phyloP scores from a whole-genome alignment of 2,888 invertebrate genomes.

The Coremacera marginata region DNA sequence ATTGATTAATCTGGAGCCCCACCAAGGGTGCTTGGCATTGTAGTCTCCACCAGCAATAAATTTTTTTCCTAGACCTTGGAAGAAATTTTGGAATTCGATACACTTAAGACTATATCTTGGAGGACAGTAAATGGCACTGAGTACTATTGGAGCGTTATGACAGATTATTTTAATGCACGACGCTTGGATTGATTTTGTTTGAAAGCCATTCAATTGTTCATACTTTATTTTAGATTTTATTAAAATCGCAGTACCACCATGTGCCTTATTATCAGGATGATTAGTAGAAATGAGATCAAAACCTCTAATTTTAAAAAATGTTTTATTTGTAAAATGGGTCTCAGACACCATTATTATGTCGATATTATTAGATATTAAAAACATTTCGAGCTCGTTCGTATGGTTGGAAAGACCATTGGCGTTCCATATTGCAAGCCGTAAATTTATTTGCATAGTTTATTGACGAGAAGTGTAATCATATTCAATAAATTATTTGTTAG shows the following conservation, averaged over 20 bases:
- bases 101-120: slow-evolving; percentile 33
- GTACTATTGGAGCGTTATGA: neutral
- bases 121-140: slow-evolving; percentile 32
- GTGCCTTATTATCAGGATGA: slow-evolving; percentile 41
- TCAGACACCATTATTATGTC: slow-evolving; percentile 38
- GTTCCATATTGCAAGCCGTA: slow-evolving; percentile 30
- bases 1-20: slow-evolving; percentile 39
- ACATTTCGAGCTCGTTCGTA: no score
- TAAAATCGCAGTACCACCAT: slow-evolving; percentile 40
- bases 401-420: no score
- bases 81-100: slow-evolving; percentile 30
- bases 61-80: slow-evolving; percentile 23
- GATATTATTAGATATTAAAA: no score
- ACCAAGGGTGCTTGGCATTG: slow-evolving; percentile 44
- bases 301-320: slow-evolving; percentile 38
- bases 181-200: slow-evolving; percentile 17
- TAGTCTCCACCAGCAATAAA: slow-evolving; percentile 45
- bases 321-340: slow-evolving; percentile 40
- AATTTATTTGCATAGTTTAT: slow-evolving; percentile 36
- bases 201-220: slow-evolving; percentile 6
- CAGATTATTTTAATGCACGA: slow-evolving; percentile 33
- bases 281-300: slow-evolving; percentile 37
- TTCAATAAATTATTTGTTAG: slow-evolving; percentile 9
- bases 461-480: slow-evolving; percentile 17
- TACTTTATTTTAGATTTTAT: slow-evolving; percentile 33